A percentile compares a stretch with the other conserved stretches of the same genome.
Evolutionary conservation across 2,113 vertebrate species (phyloP).

Genomic region (Grammomys surdaster): DNA sequence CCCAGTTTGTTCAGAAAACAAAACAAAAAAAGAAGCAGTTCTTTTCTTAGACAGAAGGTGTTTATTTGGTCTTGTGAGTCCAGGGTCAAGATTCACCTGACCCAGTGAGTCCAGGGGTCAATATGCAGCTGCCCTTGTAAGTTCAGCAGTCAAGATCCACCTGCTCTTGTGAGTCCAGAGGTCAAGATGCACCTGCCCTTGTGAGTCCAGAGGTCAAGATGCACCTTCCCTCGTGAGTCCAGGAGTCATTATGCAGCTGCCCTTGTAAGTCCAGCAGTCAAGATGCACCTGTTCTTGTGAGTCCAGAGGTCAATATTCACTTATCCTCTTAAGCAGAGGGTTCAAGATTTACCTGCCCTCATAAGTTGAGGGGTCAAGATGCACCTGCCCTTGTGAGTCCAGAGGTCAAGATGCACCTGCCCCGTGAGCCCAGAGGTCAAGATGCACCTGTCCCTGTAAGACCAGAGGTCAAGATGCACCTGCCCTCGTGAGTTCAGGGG

Average conservation of each 20-base stretch:
- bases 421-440: neutral
- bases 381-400: neutral
- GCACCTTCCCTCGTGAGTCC: neutral
- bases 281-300: neutral
- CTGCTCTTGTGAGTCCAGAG: neutral
- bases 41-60: neutral
- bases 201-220: neutral
- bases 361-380: neutral
- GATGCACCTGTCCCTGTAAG: neutral
- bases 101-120: neutral
- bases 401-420: neutral
- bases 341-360: neutral
- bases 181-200: neutral
- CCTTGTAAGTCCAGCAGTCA: neutral
- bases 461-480: neutral
- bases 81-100: neutral
- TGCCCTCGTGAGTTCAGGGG: neutral
- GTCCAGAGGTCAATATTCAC: neutral
- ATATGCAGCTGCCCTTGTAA: neutral
- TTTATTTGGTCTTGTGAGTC: neutral
- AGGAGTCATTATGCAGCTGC: neutral
- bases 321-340: neutral
- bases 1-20: neutral
- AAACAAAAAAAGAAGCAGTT: neutral
- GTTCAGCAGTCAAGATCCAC: neutral